Percentiles rank a stretch among this genome's conserved stretches.
Evolutionary conservation across 1,140 invertebrate species (phyloP).

Genomic region (Rhopalosiphum padi): DNA sequence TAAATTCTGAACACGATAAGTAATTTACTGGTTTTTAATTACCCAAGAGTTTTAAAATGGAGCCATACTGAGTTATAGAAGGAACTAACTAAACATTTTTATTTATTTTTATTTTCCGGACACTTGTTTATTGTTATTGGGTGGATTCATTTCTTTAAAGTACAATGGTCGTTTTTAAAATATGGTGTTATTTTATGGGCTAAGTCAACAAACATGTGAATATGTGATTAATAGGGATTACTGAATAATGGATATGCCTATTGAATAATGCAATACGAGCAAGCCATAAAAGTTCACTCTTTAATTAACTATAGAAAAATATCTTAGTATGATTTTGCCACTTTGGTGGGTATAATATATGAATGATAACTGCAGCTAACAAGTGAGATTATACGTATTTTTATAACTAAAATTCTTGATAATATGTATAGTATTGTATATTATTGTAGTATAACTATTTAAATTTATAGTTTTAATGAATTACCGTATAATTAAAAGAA

Average conservation of each 20-base stretch:
- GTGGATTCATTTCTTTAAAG: no score
- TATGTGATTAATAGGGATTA: background rate
- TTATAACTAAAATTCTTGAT: background rate
- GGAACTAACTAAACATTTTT: no score
- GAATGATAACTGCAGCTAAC: background rate
- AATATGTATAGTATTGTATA: no score
- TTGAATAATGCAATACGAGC: background rate
- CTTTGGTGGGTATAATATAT: background rate
- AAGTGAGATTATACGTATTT: background rate
- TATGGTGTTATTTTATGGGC: background rate
- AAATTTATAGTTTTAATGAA: no score
- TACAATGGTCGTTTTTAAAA: background rate
- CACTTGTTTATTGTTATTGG: no score
- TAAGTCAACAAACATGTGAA: background rate
- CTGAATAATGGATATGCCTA: background rate
- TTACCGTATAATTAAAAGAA: constrained; percentile 31
- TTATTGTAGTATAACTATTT: background rate
- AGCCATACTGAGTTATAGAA: no score
- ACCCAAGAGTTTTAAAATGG: no score
- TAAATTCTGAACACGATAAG: background rate
- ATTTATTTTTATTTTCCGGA: no score
- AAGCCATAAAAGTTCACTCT: background rate
- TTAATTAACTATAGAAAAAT: background rate
- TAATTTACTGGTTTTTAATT: no score
- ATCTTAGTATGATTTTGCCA: background rate